Conservation (phyloP, 2,888 invertebrate genomes). For the Synergus umbraculus region DNA sequence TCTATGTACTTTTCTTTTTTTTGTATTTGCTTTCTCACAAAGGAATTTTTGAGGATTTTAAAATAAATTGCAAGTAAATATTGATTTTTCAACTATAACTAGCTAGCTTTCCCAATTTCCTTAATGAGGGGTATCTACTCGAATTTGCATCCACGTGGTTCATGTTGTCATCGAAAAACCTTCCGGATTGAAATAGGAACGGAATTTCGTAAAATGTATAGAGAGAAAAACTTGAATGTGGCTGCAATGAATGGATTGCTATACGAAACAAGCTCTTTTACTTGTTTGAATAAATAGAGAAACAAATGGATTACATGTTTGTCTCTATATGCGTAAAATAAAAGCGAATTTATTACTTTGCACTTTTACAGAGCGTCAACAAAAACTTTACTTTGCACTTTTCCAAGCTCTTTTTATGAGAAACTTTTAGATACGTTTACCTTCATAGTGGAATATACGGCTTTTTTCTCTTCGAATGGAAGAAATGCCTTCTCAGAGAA, state of each 20-base stretch:
- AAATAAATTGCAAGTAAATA: background rate
- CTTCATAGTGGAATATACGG: background rate
- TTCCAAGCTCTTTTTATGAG: background rate
- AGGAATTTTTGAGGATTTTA: background rate
- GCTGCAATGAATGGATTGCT: background rate
- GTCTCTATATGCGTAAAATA: slow-evolving; percentile 21
- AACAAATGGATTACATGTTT: slow-evolving; percentile 29
- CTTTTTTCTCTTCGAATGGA: background rate
- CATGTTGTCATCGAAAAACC: slow-evolving; percentile 1
- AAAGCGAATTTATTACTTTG: slow-evolving; percentile 29
- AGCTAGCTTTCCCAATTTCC: no score
- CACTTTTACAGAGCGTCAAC: slow-evolving; percentile 22
- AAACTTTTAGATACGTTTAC: slow-evolving; percentile 15
- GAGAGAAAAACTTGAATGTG: background rate
- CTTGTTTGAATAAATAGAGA: slow-evolving; percentile 11
- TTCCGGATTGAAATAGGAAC: background rate
- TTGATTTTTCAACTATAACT: background rate
- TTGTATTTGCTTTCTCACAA: background rate
- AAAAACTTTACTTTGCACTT: slow-evolving; percentile 20
- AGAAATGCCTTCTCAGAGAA: slow-evolving; percentile 3
- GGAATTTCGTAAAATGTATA: slow-evolving; percentile 14
- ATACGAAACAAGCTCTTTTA: slow-evolving; percentile 3
- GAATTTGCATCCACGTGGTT: slow-evolving; percentile 1
- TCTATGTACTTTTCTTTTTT: background rate
- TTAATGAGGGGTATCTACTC: background rate